A percentile compares a stretch with the other conserved stretches of the same genome.
Evolutionary conservation across 2,113 vertebrate genomes (phyloP).

Genomic region (Leptobrachium ailaonicum): DNA sequence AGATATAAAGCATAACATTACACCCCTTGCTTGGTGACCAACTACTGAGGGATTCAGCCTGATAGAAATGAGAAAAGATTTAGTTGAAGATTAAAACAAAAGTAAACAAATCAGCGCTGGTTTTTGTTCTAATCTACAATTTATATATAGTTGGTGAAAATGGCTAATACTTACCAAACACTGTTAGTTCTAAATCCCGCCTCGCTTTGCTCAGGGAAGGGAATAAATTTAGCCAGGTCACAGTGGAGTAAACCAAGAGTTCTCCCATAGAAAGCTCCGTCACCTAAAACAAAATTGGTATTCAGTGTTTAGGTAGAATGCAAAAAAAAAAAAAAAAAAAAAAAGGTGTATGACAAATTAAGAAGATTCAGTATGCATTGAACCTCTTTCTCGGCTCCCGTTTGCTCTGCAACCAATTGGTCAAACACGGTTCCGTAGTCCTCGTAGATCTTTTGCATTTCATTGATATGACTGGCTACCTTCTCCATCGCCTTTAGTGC

Average conservation of each 20-base stretch:
- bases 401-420: slow-evolving; percentile 92
- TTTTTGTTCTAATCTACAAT: too few species aligned
- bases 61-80: too few species aligned
- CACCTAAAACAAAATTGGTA: slow-evolving; percentile 69
- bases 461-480: slow-evolving; percentile 97
- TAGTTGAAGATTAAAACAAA: too few species aligned
- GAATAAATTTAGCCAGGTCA: slow-evolving; percentile 93
- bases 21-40: too few species aligned
- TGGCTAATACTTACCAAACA: slow-evolving; percentile 80
- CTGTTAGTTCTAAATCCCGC: slow-evolving; percentile 90
- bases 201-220: slow-evolving; percentile 87
- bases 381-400: slow-evolving; percentile 88
- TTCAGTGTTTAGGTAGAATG: too few species aligned
- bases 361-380: neutral
- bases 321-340: neutral
- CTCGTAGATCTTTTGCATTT: slow-evolving; percentile 99
- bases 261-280: slow-evolving; percentile 98
- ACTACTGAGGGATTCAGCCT: too few species aligned
- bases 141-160: neutral
- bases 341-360: too few species aligned
- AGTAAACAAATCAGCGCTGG: too few species aligned
- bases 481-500: slow-evolving; percentile 97
- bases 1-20: too few species aligned
- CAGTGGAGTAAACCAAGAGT: slow-evolving; percentile 89
- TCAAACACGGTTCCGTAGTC: slow-evolving; percentile 94